Evolutionary conservation across 2,888 invertebrate genomes (phyloP), one percentile per base, ranked within the genome.

Genomic region (Dinocampus coccinellae): DNA sequence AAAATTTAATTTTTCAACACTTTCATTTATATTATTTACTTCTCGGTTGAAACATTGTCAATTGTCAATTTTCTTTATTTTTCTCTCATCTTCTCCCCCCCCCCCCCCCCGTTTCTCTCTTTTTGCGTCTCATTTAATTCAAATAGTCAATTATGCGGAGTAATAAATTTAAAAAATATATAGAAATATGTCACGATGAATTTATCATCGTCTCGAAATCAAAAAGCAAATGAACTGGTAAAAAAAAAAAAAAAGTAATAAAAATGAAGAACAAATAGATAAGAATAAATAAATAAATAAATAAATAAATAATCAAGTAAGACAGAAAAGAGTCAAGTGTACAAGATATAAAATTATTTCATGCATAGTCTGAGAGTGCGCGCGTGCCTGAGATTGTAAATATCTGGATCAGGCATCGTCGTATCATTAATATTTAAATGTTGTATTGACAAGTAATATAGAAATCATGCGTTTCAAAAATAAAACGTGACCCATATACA

Each of bases 351-450:
- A 52, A 63, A 29, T 52, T 22, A 29, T 58, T 58, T 16, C 9
- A 58, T 58, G 6, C 16, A 58, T 58, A 63, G 29, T 13, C 24
- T 16, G 42, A 69, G 61, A 2, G n/a, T 47, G 16, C 16, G 10
- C 67, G 58, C 61, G 69, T 69, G 62, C 52, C 69, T 69, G 61
- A 52, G 61, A 69, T 69, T 69, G 53, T 47, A 2, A 24, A 62
- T 69, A 36, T 53, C 34, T 52, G 53, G 24, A 69, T 69, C 63
- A 47, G 16, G 11, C 39, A 61, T 69, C 61, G 20, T 69, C 26
- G 9, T 60, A 52, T 68, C 52, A 16, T 36, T 53, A 61, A 61
- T 53, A 69, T 69, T 52, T 24, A 39, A 61, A 61, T 68, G 68
- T 68, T 69, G 33, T 33, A 52, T 42, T 34, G 52, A 29, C 29